These are phyloP conservation scores for Bicyclus anynana DNA, from an alignment of 1,140 invertebrate species.

Conservation along the genomic window DNA sequence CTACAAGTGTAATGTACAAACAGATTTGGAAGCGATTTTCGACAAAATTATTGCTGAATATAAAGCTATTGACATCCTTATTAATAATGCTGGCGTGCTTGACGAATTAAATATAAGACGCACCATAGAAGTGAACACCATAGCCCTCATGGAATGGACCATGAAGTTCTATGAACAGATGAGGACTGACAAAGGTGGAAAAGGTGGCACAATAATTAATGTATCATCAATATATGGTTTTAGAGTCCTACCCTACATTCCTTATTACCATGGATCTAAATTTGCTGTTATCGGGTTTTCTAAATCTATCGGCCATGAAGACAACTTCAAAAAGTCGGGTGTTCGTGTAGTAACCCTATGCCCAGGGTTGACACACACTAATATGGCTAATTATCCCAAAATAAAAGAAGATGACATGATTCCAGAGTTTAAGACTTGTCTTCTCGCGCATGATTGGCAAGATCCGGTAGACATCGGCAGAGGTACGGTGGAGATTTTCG, in stretches of 20 bases:
- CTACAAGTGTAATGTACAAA: constrained; percentile 72
- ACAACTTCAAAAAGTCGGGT: constrained; percentile 74
- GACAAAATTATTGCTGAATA: constrained; percentile 59
- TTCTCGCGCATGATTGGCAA: constrained; percentile 25
- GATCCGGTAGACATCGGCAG: constrained; percentile 26
- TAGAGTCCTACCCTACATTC: constrained; percentile 77
- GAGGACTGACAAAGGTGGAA: constrained; percentile 79
- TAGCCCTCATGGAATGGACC: constrained; percentile 51
- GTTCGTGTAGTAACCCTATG: constrained; percentile 75
- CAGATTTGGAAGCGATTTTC: constrained; percentile 63
- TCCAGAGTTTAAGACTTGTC: constrained; percentile 10
- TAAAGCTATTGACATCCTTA: constrained; percentile 78
- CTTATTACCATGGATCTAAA: constrained; percentile 83
- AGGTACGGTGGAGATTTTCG: constrained; percentile 41
- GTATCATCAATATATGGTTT: constrained; percentile 80
- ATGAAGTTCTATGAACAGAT: constrained; percentile 68
- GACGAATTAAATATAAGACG: constrained; percentile 73
- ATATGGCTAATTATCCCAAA: constrained; percentile 47
- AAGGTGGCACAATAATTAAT: constrained; percentile 81
- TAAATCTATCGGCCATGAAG: constrained; percentile 72
- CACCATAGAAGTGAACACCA: constrained; percentile 49
- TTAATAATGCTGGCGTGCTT: constrained; percentile 80
- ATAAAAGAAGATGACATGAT: constrained; percentile 22
- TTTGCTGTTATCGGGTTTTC: constrained; percentile 78
- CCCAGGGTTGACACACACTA: constrained; percentile 74